Base-by-base conservation (phyloP, 2,888 invertebrate genomes). In the Volucella inflata region DNA sequence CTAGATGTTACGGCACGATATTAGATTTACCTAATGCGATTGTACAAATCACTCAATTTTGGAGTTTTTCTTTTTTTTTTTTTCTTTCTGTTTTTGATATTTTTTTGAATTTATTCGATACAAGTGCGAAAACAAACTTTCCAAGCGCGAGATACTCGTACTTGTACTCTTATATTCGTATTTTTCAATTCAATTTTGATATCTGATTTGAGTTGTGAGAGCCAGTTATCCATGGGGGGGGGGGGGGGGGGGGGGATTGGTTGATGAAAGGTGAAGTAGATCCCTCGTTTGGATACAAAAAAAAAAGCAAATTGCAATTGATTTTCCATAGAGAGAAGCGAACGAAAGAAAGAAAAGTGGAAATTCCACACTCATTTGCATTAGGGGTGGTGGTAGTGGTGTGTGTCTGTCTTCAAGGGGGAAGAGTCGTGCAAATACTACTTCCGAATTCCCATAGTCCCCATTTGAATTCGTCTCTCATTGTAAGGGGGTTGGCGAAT, bases 1-100 rank as follows among this genome's bases (percentile, higher is more conserved):
- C 30, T 30, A 51, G 46, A 55, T 67, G 55, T 60, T 71, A 44
- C 71, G 71, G 59, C 59, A 48, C 55, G 59, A 51, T 77, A 74
- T 79, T 76, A 65, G 79, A 79, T 84, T 84, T 79, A 60, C 75
- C 71, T 79, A 84, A 84, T 84, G 79, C 75, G 79, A 84, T 84
- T 84, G 60, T 67, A 84, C 79, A 84, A 82, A 84, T 79, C 79
- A 79, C 83, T 75, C 71, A 67, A 65, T 74, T 68, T 57, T 36
- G n/a, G 9, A 10, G 9, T 30, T 30, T 42, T 71, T 76, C 68
- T 40, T 68, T 68, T 30, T 48, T 14, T 44, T 67, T 55, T 57
- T 51, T 78, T n/a, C 17, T 44, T 57, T 44, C n/a, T 21, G n/a
- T 36, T 40, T 14, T 67, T 16, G 46, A 2, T 36, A 14, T 30